A percentile compares a stretch with the other conserved stretches of the same genome.
Evolutionary conservation across 1,140 invertebrate genomes (phyloP).

Genomic region (Temnothorax nylanderi): DNA sequence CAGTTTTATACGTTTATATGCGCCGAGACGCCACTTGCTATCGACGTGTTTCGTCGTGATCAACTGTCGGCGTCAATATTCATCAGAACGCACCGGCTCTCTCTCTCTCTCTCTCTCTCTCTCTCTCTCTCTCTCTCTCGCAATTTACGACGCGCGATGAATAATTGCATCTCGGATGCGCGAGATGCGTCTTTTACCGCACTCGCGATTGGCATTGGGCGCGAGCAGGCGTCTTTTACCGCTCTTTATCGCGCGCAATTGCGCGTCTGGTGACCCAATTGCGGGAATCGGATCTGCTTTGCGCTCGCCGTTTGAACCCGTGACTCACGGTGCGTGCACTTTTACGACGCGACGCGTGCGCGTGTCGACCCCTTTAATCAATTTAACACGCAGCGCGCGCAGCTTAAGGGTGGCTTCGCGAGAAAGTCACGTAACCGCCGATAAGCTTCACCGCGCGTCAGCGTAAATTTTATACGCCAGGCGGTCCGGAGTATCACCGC

Average conservation of each 20-base stretch:
- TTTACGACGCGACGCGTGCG: not conserved
- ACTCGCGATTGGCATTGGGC: not conserved
- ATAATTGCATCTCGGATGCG: constrained; percentile 40
- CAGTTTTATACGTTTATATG: constrained; percentile 1
- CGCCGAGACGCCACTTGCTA: constrained; percentile 23
- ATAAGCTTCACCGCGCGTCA: constrained; percentile 50
- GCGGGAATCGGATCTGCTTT: constrained; percentile 14
- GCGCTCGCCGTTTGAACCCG: constrained; percentile 33
- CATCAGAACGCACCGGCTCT: not conserved
- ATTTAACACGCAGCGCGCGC: constrained; percentile 23
- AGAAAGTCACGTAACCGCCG: constrained; percentile 48
- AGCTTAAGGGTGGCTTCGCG: not conserved
- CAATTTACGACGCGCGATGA: constrained; percentile 10
- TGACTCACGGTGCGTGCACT: constrained; percentile 53
- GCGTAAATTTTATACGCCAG: constrained; percentile 52
- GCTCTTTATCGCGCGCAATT: constrained; percentile 36
- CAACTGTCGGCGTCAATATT: constrained; percentile 30
- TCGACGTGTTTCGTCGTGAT: constrained; percentile 21
- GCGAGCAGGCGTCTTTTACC: not conserved
- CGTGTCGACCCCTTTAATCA: constrained; percentile 42
- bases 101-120: not conserved
- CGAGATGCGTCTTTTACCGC: not conserved
- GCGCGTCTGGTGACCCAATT: constrained; percentile 53
- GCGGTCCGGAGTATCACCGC: not conserved
- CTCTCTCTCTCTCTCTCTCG: not conserved